Evolutionary conservation across 2,888 invertebrate genomes (phyloP), one percentile per base, ranked within the genome.

Genomic region (Diploptera punctata): DNA sequence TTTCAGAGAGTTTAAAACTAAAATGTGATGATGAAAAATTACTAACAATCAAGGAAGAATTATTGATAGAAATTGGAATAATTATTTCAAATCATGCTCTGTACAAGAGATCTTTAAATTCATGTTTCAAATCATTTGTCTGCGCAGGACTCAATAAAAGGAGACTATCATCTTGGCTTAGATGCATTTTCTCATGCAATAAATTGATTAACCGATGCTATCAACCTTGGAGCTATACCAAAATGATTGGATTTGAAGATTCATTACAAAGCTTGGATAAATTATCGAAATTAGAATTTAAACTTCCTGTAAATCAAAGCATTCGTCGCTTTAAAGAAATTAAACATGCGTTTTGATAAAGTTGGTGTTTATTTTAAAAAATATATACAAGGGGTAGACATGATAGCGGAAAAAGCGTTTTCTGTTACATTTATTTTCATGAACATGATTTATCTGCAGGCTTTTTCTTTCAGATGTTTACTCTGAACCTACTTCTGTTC

Each of bases 191-290:
- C n/a, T 18, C 31, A 21, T 18, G n/a, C 18, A 1, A n/a, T 29
- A 31, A 60, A 7, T n/a, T 60, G 1, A 18, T 29, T 16, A 0
- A 7, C 1, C 24, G 16, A 9, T 60, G 16, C 26, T 60, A 60
- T 31, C 60, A 31, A 7, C 31, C 60, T 1, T 60, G 60, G 60
- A 60, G 60, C n/a, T 60, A 60, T n/a, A 31, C 31, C 16, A 13
- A n/a, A 13, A 33, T 1, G 3, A 7, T n/a, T 18, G 19, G 60
- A 1, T 60, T 60, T 60, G 60, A 60, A n/a, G 60, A 60, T 7
- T 5, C 31, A 1, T 16, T 60, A 16, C 18, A 60, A 18, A 29
- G 31, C 31, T 18, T 60, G 31, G 29, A 60, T 5, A 33, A 7
- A 18, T 31, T 60, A 1, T 3, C 1, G 7, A 31, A 18, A n/a